These are phyloP conservation scores for Hydractinia symbiolongicarpus DNA, from an alignment of 30 jellyfish, hydroid and myxozoan species.

Conservation along the genomic window DNA sequence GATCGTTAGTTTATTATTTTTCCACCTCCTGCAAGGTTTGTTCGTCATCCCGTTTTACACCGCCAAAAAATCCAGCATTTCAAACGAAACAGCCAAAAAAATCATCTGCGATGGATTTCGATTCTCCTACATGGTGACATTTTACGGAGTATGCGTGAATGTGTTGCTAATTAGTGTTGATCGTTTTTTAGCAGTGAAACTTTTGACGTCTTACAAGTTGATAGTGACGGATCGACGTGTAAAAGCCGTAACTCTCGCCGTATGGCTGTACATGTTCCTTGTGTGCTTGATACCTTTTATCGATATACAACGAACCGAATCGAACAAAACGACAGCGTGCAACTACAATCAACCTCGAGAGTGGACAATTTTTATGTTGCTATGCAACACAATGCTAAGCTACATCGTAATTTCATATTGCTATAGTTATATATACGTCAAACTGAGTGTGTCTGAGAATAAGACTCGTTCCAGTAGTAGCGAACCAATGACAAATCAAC, in stretches of 20 bases:
- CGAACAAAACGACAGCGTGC: constrained; percentile 21
- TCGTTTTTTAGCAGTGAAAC: constrained; percentile 50
- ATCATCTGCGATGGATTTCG: constrained; percentile 48
- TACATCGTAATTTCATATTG: constrained; percentile 30
- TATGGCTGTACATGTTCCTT: constrained; percentile 52
- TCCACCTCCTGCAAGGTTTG: constrained; percentile 63
- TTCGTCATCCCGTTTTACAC: constrained; percentile 59
- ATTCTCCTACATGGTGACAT: constrained; percentile 52
- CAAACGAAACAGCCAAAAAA: not conserved
- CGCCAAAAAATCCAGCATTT: constrained; percentile 17
- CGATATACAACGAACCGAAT: not conserved
- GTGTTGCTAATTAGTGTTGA: constrained; percentile 44
- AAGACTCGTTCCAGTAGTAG: not conserved
- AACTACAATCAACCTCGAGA: constrained; percentile 34
- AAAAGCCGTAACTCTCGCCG: not conserved
- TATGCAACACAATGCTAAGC: constrained; percentile 48
- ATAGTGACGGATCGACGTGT: constrained; percentile 41
- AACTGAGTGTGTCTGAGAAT: not conserved
- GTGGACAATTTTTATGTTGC: constrained; percentile 60
- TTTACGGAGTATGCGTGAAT: constrained; percentile 48
- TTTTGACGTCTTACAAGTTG: constrained; percentile 42
- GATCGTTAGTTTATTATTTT: constrained; percentile 27
- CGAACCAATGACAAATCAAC: constrained; percentile 1
- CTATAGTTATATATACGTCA: constrained; percentile 36
- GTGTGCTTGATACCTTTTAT: constrained; percentile 55